Conservation (phyloP, 2,888 invertebrate genomes). For the Netelia virgata region DNA sequence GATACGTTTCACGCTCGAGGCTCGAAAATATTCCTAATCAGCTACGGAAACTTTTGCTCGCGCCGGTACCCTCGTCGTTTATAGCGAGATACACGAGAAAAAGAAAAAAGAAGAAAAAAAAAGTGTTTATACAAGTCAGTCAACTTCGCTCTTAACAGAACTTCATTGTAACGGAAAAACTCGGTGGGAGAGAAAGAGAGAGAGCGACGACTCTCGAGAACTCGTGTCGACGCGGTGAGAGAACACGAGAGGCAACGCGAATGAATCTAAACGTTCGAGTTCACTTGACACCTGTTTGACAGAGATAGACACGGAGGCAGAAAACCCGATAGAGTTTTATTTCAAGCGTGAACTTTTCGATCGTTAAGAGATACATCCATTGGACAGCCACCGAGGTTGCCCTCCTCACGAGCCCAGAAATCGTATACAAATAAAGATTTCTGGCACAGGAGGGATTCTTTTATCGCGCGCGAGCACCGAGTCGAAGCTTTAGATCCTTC, state of each 20-base stretch:
- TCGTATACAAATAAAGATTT: conserved; percentile 55
- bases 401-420: conserved; percentile 1
- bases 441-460: conserved; percentile 40
- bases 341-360: conserved; percentile 60
- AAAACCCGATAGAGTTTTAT: conserved; percentile 43
- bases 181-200: background rate
- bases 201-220: background rate
- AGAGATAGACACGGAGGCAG: conserved; percentile 25
- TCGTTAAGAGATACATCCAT: conserved; percentile 46
- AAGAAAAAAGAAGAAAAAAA: conserved; percentile 8
- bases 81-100: background rate
- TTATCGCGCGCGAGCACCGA: conserved; percentile 23
- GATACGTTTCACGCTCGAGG: background rate
- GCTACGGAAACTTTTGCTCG: background rate
- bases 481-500: conserved; percentile 8
- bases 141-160: conserved; percentile 4
- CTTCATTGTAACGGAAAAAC: background rate
- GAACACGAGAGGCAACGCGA: conserved; percentile 7
- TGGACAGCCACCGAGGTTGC: background rate
- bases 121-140: background rate
- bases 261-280: conserved; percentile 46
- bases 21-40: background rate
- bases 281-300: conserved; percentile 60
- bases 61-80: background rate
- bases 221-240: background rate